Base-by-base conservation (phyloP, 2,113 vertebrate genomes). In the Maylandia zebra region DNA sequence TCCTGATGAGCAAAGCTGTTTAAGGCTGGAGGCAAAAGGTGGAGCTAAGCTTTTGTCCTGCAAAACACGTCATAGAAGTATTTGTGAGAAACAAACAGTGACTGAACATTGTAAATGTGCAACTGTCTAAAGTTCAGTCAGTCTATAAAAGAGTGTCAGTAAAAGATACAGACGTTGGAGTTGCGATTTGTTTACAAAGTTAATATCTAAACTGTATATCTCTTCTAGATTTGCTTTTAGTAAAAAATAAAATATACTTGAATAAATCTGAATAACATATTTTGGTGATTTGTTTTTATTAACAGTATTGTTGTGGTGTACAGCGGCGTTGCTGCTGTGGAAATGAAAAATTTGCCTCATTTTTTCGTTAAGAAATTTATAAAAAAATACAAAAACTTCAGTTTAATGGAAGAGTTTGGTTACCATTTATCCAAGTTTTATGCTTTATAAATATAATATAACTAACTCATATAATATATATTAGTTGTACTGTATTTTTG, bases 1-100 rank as follows among this genome's bases (percentile, higher is more conserved):
- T 16, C 1, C 4, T 7, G 3, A 5, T 1, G 92, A 82, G 30
- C 11, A 95, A 55, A 50, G 61, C 90, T 95, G 94, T 71, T 89
- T 10, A 50, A 79, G 50, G 38, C 53, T 94, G 78, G 53, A 59
- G 7, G 71, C 69, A 14, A 71, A 3, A 52, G 1, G 0, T 3
- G 4, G 0, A 10, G 0, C 1, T 5, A 0, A 38, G 1, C 4
- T 38, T 56, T 56, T 0, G 7, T 30, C 13, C 53, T 95, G 93
- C 38, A 3, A 16, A 2, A 0, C 0, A 0, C 0, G 0, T 41
- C 61, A 80, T 0, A 92, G 3, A 84, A 4, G 9, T 9, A 91
- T 95, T 38, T 95, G 95, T 85, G 91, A 94, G 59, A 83, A 83
- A 38, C 0, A 59, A 59, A 59, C 13, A 59, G 27, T 22, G 14